These are phyloP conservation scores for Oscheius sp. DNA, from an alignment of 2,888 invertebrate genomes.

Conservation along the genomic window DNA sequence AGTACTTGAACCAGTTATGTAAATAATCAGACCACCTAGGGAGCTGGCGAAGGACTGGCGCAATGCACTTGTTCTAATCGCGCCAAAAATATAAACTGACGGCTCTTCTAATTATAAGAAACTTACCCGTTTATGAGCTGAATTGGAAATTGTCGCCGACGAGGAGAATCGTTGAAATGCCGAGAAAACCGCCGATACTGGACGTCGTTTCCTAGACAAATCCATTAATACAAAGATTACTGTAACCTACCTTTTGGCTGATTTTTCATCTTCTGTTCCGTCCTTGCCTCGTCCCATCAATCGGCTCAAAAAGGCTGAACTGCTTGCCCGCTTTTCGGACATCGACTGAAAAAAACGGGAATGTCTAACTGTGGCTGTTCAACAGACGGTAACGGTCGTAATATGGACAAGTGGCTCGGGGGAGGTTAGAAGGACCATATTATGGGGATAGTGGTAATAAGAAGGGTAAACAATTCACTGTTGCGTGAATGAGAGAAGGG, in stretches of 20 bases:
- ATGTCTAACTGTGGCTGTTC: neutral
- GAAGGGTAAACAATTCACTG: neutral
- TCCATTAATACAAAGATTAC: neutral
- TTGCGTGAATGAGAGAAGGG: neutral
- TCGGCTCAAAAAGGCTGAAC: slow-evolving; percentile 50
- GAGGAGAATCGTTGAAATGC: slow-evolving; percentile 53
- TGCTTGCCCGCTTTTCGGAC: slow-evolving; percentile 50
- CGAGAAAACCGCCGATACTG: slow-evolving; percentile 52
- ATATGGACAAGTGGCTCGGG: neutral
- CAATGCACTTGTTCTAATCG: slow-evolving; percentile 19
- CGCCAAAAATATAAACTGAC: neutral
- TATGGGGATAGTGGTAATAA: neutral
- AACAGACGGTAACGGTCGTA: neutral
- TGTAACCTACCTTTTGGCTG: slow-evolving; percentile 1
- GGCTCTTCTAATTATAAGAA: neutral
- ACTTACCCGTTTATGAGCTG: slow-evolving; percentile 24
- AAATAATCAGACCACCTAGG: slow-evolving; percentile 25
- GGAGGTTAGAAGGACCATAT: neutral
- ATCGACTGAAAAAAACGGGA: slow-evolving; percentile 35
- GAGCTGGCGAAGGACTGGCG: neutral
- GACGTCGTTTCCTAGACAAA: slow-evolving; percentile 52
- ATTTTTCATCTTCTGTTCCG: slow-evolving; percentile 26
- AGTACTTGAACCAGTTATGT: slow-evolving; percentile 11
- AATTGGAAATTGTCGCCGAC: slow-evolving; percentile 40
- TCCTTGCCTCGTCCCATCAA: slow-evolving; percentile 41